These are phyloP conservation scores for Phoxinus dragarum DNA, from an alignment of 2,797 vertebrate species.

Conservation along the genomic window DNA sequence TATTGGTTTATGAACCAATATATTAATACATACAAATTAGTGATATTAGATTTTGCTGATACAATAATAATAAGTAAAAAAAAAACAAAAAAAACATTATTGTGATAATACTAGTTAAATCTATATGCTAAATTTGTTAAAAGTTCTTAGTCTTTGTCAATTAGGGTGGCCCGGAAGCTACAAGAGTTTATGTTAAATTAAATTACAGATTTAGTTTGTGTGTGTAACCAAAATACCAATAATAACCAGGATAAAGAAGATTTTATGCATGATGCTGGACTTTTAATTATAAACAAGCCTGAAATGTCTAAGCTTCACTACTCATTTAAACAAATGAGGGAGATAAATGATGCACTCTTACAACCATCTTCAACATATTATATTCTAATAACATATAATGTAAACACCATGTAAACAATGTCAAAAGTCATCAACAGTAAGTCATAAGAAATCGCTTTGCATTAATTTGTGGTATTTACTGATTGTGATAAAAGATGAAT, in stretches of 20 bases:
- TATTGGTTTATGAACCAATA: neutral
- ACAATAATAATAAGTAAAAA: neutral
- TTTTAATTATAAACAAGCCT: neutral
- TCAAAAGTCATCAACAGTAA: neutral
- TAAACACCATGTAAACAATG: neutral
- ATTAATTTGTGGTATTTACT: neutral
- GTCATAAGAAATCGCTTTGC: neutral
- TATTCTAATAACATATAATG: neutral
- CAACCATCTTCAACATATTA: neutral
- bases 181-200: neutral
- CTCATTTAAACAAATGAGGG: neutral
- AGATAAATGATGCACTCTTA: neutral
- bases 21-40: neutral
- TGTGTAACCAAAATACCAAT: neutral
- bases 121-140: neutral
- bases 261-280: neutral
- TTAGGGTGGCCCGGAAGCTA: neutral
- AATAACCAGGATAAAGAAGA: neutral
- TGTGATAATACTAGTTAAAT: neutral
- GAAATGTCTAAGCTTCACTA: neutral
- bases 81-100: neutral
- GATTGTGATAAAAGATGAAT: neutral
- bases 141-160: neutral
- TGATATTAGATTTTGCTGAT: neutral
- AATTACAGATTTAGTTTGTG: neutral